phyloP scores from a whole-genome alignment of 2,797 vertebrate genomes.

The Peromyscus melanophrys region DNA sequence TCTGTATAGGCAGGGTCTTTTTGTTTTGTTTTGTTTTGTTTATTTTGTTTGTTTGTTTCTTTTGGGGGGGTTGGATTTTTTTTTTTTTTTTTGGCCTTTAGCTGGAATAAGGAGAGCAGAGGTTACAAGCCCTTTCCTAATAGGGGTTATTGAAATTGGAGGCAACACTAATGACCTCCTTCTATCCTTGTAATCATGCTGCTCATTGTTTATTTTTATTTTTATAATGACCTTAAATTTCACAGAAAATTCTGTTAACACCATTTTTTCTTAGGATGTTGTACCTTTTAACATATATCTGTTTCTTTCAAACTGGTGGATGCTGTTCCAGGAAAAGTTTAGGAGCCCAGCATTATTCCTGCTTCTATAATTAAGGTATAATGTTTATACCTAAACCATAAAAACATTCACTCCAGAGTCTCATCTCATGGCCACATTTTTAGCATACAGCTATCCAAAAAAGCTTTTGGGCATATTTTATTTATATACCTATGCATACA shows the following conservation, averaged over 20 bases:
- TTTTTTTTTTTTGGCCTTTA: conserved; percentile 58
- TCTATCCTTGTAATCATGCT: conserved; percentile 72
- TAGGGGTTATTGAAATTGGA: conserved; percentile 62
- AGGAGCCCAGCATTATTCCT: conserved; percentile 72
- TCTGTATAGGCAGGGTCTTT: not conserved
- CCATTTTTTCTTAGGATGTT: conserved; percentile 61
- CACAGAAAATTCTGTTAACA: conserved; percentile 68
- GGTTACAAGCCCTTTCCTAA: conserved; percentile 55
- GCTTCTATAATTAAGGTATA: conserved; percentile 61
- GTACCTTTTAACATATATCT: conserved; percentile 62
- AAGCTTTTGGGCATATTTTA: conserved; percentile 74
- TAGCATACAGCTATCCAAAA: conserved; percentile 71
- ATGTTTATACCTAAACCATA: conserved; percentile 72
- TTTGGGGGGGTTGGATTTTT: too few relatives aligned
- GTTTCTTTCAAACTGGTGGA: conserved; percentile 35
- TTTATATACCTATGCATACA: conserved; percentile 68
- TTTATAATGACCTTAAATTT: conserved; percentile 75
- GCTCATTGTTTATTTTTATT: conserved; percentile 61
- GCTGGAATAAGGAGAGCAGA: conserved; percentile 67
- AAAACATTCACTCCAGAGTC: conserved; percentile 68
- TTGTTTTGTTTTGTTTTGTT: not conserved
- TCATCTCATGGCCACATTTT: conserved; percentile 65
- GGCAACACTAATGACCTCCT: conserved; percentile 68
- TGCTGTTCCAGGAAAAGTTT: conserved; percentile 65
- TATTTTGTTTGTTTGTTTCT: not conserved